Conservation (phyloP, 2,888 invertebrate species). For the Myathropa florea region DNA sequence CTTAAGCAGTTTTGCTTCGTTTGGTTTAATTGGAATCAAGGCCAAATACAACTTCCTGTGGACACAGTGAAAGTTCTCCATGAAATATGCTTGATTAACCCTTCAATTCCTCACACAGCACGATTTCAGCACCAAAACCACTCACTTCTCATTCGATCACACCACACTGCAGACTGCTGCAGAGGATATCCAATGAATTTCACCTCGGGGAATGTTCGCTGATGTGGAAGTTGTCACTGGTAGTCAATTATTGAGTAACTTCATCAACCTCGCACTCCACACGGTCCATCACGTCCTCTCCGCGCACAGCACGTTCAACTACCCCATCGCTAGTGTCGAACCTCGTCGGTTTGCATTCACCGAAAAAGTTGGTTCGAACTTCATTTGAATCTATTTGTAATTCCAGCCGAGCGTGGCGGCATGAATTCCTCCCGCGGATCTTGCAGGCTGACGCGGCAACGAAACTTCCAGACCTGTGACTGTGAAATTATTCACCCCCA, state of each 20-base stretch:
- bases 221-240: neutral
- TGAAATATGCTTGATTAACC: neutral
- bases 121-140: too few species aligned
- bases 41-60: too few species aligned
- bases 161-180: too few species aligned
- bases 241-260: neutral
- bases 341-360: neutral
- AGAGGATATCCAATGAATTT: neutral
- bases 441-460: neutral
- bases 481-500: neutral
- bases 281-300: too few species aligned
- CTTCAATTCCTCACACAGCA: neutral
- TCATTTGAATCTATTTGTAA: neutral
- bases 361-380: neutral
- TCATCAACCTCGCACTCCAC: neutral
- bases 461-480: neutral
- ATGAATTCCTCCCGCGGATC: neutral
- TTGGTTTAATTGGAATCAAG: neutral
- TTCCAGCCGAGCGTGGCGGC: neutral
- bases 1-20: neutral
- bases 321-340: too few species aligned
- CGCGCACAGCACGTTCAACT: neutral
- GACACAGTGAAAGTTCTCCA: neutral
- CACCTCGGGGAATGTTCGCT: neutral
- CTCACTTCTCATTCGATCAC: too few species aligned